phyloP scores from a whole-genome alignment of 2,113 vertebrate genomes.

The Setophaga kirtlandii region DNA sequence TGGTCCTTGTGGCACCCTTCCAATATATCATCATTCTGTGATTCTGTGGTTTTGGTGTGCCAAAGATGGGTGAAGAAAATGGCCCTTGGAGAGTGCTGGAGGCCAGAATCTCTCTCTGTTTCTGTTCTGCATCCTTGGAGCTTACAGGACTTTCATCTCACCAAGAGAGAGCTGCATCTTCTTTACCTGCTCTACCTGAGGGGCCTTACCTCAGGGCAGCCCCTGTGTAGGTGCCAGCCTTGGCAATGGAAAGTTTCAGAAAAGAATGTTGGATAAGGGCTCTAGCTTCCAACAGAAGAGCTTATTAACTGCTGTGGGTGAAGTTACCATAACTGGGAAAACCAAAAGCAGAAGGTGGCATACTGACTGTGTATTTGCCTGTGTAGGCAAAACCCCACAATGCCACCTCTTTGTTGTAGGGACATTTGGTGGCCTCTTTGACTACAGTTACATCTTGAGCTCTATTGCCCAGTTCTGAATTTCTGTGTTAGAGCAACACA shows the following conservation, averaged over 20 bases:
- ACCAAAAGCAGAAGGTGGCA: neutral
- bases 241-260: neutral
- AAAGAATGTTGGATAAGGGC: neutral
- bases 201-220: rapidly evolving
- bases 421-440: neutral
- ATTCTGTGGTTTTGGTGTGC: neutral
- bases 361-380: neutral
- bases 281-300: neutral
- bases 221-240: neutral
- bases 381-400: neutral
- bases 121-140: neutral
- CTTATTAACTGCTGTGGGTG: neutral
- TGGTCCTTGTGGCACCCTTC: neutral
- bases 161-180: neutral
- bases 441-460: neutral
- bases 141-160: neutral
- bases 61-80: neutral
- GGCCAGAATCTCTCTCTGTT: neutral
- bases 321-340: neutral
- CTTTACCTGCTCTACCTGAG: neutral
- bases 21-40: neutral
- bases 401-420: neutral
- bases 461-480: neutral
- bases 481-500: neutral
- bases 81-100: neutral